Conservation (phyloP, 2,888 invertebrate species). For the Clitarchus hookeri region DNA sequence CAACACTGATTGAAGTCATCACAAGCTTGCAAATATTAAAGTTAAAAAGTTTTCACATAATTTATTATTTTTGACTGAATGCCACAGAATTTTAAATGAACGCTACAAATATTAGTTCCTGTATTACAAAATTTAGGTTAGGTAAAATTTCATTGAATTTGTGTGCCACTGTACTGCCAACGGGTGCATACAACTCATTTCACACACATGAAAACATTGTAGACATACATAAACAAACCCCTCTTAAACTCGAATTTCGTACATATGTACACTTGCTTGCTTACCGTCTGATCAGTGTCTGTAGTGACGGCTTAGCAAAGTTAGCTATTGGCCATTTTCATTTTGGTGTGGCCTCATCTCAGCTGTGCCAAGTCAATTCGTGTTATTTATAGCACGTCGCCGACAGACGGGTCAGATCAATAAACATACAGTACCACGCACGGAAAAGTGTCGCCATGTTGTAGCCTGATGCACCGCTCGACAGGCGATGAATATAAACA, state of each 20-base stretch:
- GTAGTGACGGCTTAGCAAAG: not conserved
- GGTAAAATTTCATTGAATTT: no score
- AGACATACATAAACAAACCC: no score
- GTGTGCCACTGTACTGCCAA: no score
- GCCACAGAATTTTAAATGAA: no score
- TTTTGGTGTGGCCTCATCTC: not conserved
- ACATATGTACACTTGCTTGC: not conserved
- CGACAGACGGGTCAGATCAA: not conserved
- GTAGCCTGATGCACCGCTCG: not conserved
- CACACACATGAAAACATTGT: no score
- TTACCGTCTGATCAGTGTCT: not conserved
- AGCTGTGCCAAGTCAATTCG: constrained; percentile 2
- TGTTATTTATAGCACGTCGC: not conserved
- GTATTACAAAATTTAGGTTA: no score
- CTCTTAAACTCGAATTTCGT: not conserved
- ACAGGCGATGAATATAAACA: not conserved
- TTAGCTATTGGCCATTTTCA: not conserved
- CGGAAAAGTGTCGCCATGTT: not conserved
- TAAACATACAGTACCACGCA: not conserved
- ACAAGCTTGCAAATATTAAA: no score
- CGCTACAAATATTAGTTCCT: no score
- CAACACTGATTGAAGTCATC: no score
- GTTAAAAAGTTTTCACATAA: no score
- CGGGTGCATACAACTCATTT: no score
- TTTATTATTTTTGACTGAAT: no score